Evolutionary conservation across 2,113 vertebrate genomes (phyloP), one percentile per base, ranked within the genome.

Genomic region (Eleginops maclovinus): DNA sequence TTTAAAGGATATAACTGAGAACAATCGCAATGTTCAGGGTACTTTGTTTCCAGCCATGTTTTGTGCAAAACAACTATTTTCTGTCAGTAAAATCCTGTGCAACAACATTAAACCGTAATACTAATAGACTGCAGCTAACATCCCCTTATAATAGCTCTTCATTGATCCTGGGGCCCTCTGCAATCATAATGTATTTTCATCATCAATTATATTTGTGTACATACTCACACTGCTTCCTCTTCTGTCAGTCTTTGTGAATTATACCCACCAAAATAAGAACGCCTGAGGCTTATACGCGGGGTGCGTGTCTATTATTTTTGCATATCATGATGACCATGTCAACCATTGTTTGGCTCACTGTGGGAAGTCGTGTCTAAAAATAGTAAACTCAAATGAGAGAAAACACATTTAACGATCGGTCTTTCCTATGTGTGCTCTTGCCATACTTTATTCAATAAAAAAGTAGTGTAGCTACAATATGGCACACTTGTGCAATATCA

Each of bases 361-460:
- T 7, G 22, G 10, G n/a, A 24, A 31, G 13, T 10, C 9, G 9
- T 19, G 47, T 51, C 19, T 54, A 58, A 55, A 69, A 73, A 59
- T 28, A 47, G 4, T 49, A 14, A 13, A 17, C 14, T 40, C 17
- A 69, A 71, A 76, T 43, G 26, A 28, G 12, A 75, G 51, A 44
- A 55, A 56, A 75, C 47, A 59, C n/a, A 62, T 21, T 3, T 5
- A 44, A 82, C 51, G 72, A n/a, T 53, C 51, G 72, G 17, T 53
- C 26, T 46, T 40, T 10, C 16, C 43, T 51, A 9, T 5, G 40
- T 77, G 83, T 88, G 81, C 74, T 79, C 56, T 72, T 75, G 77
- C 78, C 82, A 86, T 85, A 83, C 65, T 90, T 93, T 89, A 91
- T 91, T 93, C 69, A 76, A 88, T 90, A 91, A 72, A 92, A 93